phyloP scores from a whole-genome alignment of 2,888 invertebrate species.

The Cephus sareptanus region DNA sequence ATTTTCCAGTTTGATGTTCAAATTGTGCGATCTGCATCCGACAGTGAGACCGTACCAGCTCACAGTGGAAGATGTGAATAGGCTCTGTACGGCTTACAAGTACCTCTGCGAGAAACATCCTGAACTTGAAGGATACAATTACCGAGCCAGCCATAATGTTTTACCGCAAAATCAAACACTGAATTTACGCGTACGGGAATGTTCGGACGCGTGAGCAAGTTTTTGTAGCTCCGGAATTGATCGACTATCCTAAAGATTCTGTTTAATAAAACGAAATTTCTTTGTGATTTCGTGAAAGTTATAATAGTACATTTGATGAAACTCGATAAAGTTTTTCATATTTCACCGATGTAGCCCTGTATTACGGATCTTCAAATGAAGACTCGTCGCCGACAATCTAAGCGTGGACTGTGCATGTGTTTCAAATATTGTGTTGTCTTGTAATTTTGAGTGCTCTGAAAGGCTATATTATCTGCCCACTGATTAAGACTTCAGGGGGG shows the following conservation, averaged over 20 bases:
- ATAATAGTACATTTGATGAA: no score
- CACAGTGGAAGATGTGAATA: slow-evolving; percentile 81
- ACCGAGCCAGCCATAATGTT: slow-evolving; percentile 68
- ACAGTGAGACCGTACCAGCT: slow-evolving; percentile 78
- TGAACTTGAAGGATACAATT: slow-evolving; percentile 76
- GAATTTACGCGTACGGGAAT: slow-evolving; percentile 3
- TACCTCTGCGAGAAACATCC: slow-evolving; percentile 77
- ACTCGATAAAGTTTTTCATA: no score
- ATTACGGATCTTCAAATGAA: no score
- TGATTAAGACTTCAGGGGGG: no score
- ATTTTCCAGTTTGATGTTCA: slow-evolving; percentile 75
- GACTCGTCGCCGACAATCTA: no score
- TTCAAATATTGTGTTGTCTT: no score
- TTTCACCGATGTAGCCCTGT: no score
- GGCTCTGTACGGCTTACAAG: slow-evolving; percentile 82
- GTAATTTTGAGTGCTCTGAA: no score
- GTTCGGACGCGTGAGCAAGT: no score
- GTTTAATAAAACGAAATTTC: background rate
- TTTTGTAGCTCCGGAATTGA: background rate
- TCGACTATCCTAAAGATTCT: background rate
- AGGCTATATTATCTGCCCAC: no score
- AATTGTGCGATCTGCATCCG: slow-evolving; percentile 78
- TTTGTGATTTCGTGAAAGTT: no score
- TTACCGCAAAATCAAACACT: slow-evolving; percentile 18
- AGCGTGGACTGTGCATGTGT: no score